phyloP scores from a whole-genome alignment of 2,797 vertebrate species.

The Poecile montanus region DNA sequence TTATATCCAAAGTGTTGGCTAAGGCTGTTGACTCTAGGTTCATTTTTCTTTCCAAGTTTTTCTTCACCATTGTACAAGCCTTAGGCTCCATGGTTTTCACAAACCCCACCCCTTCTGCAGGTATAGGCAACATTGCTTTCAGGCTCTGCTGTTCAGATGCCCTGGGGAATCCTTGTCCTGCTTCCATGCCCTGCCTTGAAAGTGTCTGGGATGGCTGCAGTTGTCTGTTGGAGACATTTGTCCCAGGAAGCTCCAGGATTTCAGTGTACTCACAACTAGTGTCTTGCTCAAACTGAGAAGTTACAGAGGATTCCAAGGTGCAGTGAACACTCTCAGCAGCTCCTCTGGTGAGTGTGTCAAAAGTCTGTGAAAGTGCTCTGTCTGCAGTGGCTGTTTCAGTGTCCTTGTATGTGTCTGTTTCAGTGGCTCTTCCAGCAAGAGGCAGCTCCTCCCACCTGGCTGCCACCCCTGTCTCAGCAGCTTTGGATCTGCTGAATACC shows the following conservation, averaged over 20 bases:
- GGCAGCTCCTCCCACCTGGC: not conserved
- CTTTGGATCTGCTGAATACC: not conserved
- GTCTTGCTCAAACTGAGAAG: not conserved
- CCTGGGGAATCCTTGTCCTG: not conserved
- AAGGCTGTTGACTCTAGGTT: not conserved
- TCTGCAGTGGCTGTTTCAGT: not conserved
- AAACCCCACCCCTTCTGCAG: not conserved
- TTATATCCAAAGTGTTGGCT: not conserved
- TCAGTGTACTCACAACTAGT: not conserved
- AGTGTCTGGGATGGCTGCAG: not conserved
- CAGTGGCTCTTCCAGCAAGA: not conserved
- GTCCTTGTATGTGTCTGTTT: not conserved
- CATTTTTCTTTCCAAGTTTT: not conserved
- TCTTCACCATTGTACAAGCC: not conserved
- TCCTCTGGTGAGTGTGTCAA: not conserved
- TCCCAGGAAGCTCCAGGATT: not conserved
- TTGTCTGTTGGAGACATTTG: not conserved
- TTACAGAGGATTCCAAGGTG: not conserved
- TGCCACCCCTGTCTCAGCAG: not conserved
- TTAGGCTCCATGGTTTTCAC: not conserved
- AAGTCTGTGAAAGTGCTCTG: not conserved
- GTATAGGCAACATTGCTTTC: not conserved
- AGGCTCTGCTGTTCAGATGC: not conserved
- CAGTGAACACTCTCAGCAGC: not conserved
- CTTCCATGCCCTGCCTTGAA: not conserved